Conservation (phyloP, 2,888 invertebrate genomes). For the Caenorhabditis auriculariae region DNA sequence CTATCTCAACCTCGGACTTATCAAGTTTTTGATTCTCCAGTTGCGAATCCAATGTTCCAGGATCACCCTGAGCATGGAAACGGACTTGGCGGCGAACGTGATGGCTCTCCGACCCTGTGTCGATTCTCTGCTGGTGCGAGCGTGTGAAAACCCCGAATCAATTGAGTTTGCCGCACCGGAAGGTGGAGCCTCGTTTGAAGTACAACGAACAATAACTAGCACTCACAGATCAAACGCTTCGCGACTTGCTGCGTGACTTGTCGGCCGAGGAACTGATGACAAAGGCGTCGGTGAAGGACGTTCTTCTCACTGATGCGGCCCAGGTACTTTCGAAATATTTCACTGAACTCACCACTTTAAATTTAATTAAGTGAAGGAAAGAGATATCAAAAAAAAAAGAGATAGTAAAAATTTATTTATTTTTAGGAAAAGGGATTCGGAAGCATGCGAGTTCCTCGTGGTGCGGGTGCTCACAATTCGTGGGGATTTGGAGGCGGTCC, state of each 20-base stretch:
- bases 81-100: slow-evolving; percentile 78
- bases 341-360: too few relatives aligned
- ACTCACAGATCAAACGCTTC: slow-evolving; percentile 15
- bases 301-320: slow-evolving; percentile 24
- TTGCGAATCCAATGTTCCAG: slow-evolving; percentile 63
- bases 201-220: background rate
- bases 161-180: slow-evolving; percentile 1
- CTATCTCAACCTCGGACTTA: too few relatives aligned
- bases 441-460: too few relatives aligned
- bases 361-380: background rate
- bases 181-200: slow-evolving; percentile 4
- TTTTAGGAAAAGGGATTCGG: too few relatives aligned
- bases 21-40: too few relatives aligned
- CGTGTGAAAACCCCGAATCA: slow-evolving; percentile 33
- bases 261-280: slow-evolving; percentile 24
- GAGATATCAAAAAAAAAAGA: too few relatives aligned
- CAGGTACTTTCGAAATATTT: too few relatives aligned
- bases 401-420: too few relatives aligned
- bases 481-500: too few relatives aligned
- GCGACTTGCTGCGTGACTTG: slow-evolving; percentile 25
- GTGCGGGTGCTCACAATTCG: too few relatives aligned
- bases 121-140: slow-evolving; percentile 72
- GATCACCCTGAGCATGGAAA: slow-evolving; percentile 83
- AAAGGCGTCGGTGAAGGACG: slow-evolving; percentile 21
- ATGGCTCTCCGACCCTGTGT: slow-evolving; percentile 84